These are phyloP conservation scores for Nephrotoma guestfalica DNA, from an alignment of 2,888 invertebrate species.

Conservation along the genomic window DNA sequence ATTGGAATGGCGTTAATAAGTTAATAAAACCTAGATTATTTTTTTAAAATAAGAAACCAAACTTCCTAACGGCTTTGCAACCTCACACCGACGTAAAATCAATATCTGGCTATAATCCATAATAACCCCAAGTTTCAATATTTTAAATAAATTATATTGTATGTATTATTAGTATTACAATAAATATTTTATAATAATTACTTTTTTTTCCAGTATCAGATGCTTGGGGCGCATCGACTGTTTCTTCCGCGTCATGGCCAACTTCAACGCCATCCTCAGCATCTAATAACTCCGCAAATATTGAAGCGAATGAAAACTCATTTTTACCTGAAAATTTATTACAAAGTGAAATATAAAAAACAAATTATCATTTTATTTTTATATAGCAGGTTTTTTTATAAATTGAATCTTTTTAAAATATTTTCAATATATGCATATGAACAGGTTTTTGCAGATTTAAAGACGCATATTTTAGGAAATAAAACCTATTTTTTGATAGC, in stretches of 20 bases:
- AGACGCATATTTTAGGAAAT: neutral
- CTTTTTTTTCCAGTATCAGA: constrained; percentile 24
- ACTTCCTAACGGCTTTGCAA: no score
- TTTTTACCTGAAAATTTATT: constrained; percentile 79
- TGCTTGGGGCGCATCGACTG: constrained; percentile 41
- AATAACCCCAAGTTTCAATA: no score
- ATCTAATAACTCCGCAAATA: neutral
- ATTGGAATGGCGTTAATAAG: no score
- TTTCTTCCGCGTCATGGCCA: constrained; percentile 24
- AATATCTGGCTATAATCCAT: no score
- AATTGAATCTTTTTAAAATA: neutral
- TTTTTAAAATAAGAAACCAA: no score
- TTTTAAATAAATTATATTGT: no score
- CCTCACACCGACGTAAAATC: no score
- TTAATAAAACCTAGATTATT: no score
- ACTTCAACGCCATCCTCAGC: constrained; percentile 48
- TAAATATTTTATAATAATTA: no score
- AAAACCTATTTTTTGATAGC: no score
- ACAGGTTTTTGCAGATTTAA: neutral
- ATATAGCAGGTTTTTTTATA: neutral
- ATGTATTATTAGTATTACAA: no score
- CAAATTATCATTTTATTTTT: neutral
- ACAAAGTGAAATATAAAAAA: constrained; percentile 2
- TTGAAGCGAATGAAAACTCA: constrained; percentile 51
- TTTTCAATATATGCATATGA: neutral